These are phyloP conservation scores for Leptocoma aspasia DNA, from an alignment of 2,113 vertebrate species.

Conservation along the genomic window DNA sequence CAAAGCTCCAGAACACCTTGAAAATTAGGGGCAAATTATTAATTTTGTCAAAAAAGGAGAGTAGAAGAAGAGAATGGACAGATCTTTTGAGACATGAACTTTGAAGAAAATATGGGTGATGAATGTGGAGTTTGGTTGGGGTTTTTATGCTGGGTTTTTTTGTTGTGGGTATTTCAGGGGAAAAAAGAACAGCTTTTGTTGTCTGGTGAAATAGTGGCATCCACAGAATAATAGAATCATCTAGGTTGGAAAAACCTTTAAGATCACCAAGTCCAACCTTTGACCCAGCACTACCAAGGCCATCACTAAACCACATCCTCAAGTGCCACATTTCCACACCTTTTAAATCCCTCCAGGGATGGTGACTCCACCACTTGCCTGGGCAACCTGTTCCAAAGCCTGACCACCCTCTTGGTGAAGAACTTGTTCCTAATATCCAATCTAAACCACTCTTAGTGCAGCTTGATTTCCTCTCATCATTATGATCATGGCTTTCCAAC, in stretches of 20 bases:
- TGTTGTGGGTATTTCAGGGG: neutral
- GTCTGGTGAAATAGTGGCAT: neutral
- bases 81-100: neutral
- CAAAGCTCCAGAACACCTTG: neutral
- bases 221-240: neutral
- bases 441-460: neutral
- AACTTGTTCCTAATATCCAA: neutral
- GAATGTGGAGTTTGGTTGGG: accelerated
- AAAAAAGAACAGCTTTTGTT: neutral
- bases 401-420: too few relatives aligned
- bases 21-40: neutral
- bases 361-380: neutral
- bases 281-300: neutral
- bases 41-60: neutral
- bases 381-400: neutral
- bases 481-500: neutral
- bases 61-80: neutral
- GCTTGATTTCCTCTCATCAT: neutral
- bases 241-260: neutral
- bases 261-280: neutral
- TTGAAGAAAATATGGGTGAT: neutral
- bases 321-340: neutral
- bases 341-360: neutral
- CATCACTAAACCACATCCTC: neutral
- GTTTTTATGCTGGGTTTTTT: accelerated